Conservation (phyloP, 2,888 invertebrate genomes). For the Odontocerum albicorne region DNA sequence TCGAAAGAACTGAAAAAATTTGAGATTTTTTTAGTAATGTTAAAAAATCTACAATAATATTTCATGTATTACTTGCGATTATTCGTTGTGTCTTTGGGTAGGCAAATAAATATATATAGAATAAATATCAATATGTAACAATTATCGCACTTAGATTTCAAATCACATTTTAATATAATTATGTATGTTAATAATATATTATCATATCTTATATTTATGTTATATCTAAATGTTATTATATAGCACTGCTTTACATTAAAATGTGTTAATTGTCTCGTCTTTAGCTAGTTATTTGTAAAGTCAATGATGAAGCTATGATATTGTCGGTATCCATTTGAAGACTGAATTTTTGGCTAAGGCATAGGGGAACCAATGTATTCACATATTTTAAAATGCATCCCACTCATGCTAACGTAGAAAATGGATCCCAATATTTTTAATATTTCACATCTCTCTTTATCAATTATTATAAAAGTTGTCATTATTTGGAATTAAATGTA, state of each 20-base stretch:
- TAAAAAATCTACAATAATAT: too few relatives aligned
- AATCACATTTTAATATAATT: slow-evolving; percentile 21
- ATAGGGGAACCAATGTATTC: slow-evolving; percentile 24
- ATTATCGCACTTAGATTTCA: slow-evolving; percentile 27
- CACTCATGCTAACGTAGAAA: slow-evolving; percentile 32
- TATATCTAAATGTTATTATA: slow-evolving; percentile 32
- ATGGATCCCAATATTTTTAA: slow-evolving; percentile 29
- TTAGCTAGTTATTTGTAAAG: slow-evolving; percentile 23
- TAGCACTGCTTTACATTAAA: slow-evolving; percentile 21
- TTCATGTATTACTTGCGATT: too few relatives aligned
- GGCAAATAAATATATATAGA: background rate
- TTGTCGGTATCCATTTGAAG: slow-evolving; percentile 36
- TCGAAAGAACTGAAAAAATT: too few relatives aligned
- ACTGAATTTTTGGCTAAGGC: slow-evolving; percentile 35
- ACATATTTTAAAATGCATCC: slow-evolving; percentile 16
- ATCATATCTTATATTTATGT: slow-evolving; percentile 24
- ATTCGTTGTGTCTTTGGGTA: too few relatives aligned
- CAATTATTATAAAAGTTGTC: slow-evolving; percentile 3
- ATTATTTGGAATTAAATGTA: slow-evolving; percentile 12
- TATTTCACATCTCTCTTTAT: background rate
- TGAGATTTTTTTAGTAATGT: too few relatives aligned
- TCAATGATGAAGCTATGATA: slow-evolving; percentile 31
- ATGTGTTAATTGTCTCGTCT: slow-evolving; percentile 16
- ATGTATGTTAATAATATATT: slow-evolving; percentile 17
- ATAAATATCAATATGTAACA: slow-evolving; percentile 15